Percentiles rank a stretch among this genome's conserved stretches.
phyloP scores from a whole-genome alignment of 1,140 invertebrate genomes.

The Nautilus pompilius region DNA sequence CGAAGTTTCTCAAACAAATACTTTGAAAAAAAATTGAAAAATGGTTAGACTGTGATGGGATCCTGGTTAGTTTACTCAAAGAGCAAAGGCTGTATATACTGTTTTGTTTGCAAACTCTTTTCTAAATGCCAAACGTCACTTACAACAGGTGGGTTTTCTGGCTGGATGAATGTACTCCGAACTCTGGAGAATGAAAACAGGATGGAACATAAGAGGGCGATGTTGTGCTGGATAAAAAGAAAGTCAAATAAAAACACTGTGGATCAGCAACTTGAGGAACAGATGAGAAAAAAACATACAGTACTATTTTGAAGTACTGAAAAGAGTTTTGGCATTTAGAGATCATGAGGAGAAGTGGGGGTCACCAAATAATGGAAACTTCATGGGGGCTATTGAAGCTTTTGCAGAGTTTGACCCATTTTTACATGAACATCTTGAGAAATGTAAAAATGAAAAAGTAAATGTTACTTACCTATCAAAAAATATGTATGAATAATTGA shows the following conservation, averaged over 20 bases:
- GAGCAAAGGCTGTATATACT: not conserved
- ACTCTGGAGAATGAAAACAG: not conserved
- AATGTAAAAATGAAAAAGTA: not conserved
- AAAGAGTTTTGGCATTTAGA: not conserved
- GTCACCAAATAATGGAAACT: not conserved
- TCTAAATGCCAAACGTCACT: not conserved
- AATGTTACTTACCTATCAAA: not conserved
- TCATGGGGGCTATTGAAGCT: not conserved
- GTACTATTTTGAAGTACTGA: not conserved
- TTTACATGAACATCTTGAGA: not conserved
- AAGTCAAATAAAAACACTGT: not conserved
- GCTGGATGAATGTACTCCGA: not conserved
- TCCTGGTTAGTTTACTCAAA: not conserved
- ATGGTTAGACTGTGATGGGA: not conserved
- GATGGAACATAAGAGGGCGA: not conserved
- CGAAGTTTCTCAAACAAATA: not conserved
- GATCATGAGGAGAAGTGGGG: not conserved
- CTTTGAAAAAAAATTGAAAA: not conserved
- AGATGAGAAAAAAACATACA: too few species aligned
- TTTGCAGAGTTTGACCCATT: not conserved
- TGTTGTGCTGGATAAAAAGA: not conserved
- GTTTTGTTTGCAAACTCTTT: not conserved
- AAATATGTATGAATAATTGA: not conserved
- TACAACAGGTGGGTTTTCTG: not conserved
- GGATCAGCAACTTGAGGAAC: not conserved